A percentile compares a stretch with the other conserved stretches of the same genome.
Evolutionary conservation across 1,140 invertebrate genomes (phyloP).

Genomic region (Acromyrmex charruanus): DNA sequence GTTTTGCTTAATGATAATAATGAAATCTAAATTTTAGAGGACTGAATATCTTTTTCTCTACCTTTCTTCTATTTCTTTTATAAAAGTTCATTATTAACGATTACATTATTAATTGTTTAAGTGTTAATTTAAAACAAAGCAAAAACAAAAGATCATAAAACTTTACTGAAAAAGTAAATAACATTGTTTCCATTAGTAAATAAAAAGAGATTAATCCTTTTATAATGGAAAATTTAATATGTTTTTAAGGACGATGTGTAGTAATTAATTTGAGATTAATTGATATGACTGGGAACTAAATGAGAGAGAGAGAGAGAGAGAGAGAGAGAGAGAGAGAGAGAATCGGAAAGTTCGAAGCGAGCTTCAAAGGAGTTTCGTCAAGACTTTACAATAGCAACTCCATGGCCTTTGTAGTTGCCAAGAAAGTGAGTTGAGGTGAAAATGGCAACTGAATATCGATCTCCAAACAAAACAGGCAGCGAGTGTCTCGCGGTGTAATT

Average conservation of each 20-base stretch:
- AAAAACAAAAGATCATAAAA: background rate
- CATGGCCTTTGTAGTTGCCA: conserved; percentile 36
- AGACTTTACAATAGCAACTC: conserved; percentile 47
- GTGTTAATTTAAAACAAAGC: background rate
- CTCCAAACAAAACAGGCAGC: conserved; percentile 48
- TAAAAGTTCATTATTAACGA: background rate
- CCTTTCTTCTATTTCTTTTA: background rate
- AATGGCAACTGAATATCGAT: conserved; percentile 53
- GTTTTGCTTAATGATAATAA: background rate
- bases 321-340: background rate
- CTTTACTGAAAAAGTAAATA: background rate
- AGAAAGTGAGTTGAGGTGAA: conserved; percentile 32
- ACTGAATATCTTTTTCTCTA: conserved; percentile 2
- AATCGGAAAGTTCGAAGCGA: conserved; percentile 41
- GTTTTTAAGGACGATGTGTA: background rate
- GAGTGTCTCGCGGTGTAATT: conserved; percentile 52
- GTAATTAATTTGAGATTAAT: conserved; percentile 43
- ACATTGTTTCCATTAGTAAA: background rate
- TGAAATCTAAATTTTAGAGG: too few relatives aligned
- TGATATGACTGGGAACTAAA: background rate
- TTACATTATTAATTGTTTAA: background rate
- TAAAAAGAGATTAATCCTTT: background rate
- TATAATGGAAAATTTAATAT: conserved; percentile 21
- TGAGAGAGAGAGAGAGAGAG: background rate
- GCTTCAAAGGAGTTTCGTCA: conserved; percentile 42